Conservation (phyloP, 2,113 vertebrate species). For the Scartelaos histophorus region DNA sequence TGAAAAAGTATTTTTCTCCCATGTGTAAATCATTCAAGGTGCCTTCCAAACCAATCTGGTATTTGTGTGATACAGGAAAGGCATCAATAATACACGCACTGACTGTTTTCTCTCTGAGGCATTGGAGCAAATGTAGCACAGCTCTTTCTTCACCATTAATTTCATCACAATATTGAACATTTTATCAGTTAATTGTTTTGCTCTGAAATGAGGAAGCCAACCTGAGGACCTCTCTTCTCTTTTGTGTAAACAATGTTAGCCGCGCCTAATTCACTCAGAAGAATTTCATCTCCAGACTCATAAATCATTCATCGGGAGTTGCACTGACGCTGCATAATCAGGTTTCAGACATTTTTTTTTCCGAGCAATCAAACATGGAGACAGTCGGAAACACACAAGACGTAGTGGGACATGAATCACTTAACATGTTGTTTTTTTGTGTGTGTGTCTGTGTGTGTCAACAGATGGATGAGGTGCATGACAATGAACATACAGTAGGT, state of each 20-base stretch:
- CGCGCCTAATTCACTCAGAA: conserved; percentile 37
- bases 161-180: neutral
- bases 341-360: conserved; percentile 50
- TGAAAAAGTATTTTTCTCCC: neutral
- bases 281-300: conserved; percentile 51
- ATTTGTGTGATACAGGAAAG: neutral
- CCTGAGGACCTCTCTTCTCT: conserved; percentile 36
- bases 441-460: neutral
- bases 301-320: conserved; percentile 66
- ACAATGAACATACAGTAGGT: conserved; percentile 1
- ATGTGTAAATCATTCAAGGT: neutral
- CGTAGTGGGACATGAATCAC: conserved; percentile 48
- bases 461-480: neutral
- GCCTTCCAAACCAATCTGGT: neutral
- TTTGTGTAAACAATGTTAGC: conserved; percentile 54
- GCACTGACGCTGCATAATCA: conserved; percentile 59
- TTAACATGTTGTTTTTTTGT: conserved; percentile 20
- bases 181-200: conserved; percentile 25
- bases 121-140: conserved; percentile 20
- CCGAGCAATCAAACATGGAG: conserved; percentile 58
- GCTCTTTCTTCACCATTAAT: conserved; percentile 34
- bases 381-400: conserved; percentile 43
- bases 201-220: conserved; percentile 41
- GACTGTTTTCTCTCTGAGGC: neutral
- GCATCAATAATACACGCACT: neutral